A percentile compares a stretch with the other conserved stretches of the same genome.
Evolutionary conservation across 2,888 invertebrate species (phyloP).

Genomic region (Leucophenga montana): DNA sequence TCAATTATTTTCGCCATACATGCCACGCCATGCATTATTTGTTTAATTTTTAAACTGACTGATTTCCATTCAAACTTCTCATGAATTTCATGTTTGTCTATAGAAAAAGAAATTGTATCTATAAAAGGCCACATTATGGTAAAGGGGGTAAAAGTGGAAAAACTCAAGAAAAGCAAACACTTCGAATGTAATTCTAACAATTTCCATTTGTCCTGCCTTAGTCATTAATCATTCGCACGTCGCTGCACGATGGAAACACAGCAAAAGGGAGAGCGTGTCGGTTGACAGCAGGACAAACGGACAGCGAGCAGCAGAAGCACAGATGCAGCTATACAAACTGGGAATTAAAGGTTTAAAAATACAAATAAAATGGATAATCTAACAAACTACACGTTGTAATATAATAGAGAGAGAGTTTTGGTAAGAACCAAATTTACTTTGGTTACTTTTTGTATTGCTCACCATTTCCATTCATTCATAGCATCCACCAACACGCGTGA

Average conservation of each 20-base stretch:
- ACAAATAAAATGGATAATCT: not conserved
- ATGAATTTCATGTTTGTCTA: not conserved
- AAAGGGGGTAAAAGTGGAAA: too few species aligned
- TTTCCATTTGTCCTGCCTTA: conserved; percentile 72
- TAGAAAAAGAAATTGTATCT: too few species aligned
- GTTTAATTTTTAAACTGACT: conserved; percentile 60
- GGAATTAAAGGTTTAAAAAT: conserved; percentile 20
- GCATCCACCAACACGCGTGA: too few species aligned
- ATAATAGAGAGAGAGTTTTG: too few species aligned
- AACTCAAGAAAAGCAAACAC: not conserved
- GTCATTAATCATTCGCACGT: conserved; percentile 71
- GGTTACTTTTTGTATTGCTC: too few species aligned
- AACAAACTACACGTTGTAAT: too few species aligned
- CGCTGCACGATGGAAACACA: conserved; percentile 53
- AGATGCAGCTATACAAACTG: conserved; percentile 13
- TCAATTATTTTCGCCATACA: conserved; percentile 63
- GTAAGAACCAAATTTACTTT: too few species aligned
- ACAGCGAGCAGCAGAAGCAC: not conserved
- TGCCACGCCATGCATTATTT: conserved; percentile 64
- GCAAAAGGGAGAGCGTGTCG: not conserved
- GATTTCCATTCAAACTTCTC: conserved; percentile 35
- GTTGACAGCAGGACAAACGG: conserved; percentile 8
- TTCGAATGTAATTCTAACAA: conserved; percentile 70
- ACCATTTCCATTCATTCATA: too few species aligned
- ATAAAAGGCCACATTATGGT: too few species aligned